Base-by-base conservation (phyloP, 37 sponge, comb jelly and placozoan genomes). In the Cladorhizidae sp. region DNA sequence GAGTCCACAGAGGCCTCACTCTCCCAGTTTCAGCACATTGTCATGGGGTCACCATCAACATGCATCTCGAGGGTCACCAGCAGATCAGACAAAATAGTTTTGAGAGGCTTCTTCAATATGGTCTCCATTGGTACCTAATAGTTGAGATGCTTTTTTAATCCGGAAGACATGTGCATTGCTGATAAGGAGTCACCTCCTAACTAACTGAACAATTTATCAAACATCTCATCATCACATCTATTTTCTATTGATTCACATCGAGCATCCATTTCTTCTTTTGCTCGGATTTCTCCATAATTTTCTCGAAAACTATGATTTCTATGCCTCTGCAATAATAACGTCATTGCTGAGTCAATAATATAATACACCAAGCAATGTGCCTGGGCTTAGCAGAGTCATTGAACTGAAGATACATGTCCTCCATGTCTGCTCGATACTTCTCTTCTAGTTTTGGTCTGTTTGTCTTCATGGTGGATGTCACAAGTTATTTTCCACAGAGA, bases 101-200 rank as follows among this genome's bases (percentile, higher is more conserved):
- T 8, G 2, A 85, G 78, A 72, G 79, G 62, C 31, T 72, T 18
- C 11, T 50, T 74, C 59, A 87, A 41, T 12, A 87, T 49, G 18
- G 15, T 25, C 41, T 80, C 70, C 33, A 80, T 71, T 6, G 88
- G 33, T n/a, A 87, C 62, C 20, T 74, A 70, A 21, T 37, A 43
- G 21, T 42, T 11, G 22, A 87, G 59, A 15, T 68, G 55, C 57
- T 79, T 59, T 58, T 75, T 50, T 3, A 87, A 20, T 12, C 54
- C 72, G 33, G 25, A 42, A 18, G 78, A 62, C 7, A 80, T 58
- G 11, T 32, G 51, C 78, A 88, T 52, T 1, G 83, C 88, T 0
- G 88, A 57, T 8, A 88, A 56, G 1, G 88, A 88, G 57, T 88
- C 88, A 40, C 83, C 82, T 23, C 88, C 88, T 52, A 88, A 64